Evolutionary conservation across 2,888 invertebrate genomes (phyloP), one percentile per base, ranked within the genome.

Genomic region (Lithophane semibrunnea): DNA sequence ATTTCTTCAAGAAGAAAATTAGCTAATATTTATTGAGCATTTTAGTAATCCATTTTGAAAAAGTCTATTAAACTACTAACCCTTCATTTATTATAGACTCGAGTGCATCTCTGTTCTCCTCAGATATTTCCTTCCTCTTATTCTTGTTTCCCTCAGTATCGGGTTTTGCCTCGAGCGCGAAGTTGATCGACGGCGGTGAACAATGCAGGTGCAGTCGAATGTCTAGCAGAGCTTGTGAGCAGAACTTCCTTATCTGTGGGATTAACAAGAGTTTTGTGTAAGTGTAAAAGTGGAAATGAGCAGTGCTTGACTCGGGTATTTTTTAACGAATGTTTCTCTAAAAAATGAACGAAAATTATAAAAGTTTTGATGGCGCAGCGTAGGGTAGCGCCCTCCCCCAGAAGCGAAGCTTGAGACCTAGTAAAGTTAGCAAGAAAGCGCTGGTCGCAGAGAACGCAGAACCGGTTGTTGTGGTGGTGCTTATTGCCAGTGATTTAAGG

Each of bases 171-270:
- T 94, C 93, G 3, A 94, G 29, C 0, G 93, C 92, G 79, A 93
- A 96, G 86, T 86, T 94, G 7, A 96, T 85, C 0, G 96, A 92
- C 0, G 95, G 93, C 16, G 96, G 96, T 10, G 96, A 92, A 78
- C 95, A 95, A 83, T 96, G 95, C 5, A 96, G 85, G 60, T 96
- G 96, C 44, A 96, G 88, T 29, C 95, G 90, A 73, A 96, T 95
- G 77, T 96, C 93, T 21, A 96, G 87, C 4, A 96, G 82, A 0
- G 95, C 95, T 92, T 94, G 92, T 0, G 93, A 92, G 73, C 94
- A 93, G 86, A 96, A 94, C 72, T 91, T 93, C 4, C 94, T 92
- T 69, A 96, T 92, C 96, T 96, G 90, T 3, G 10, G 86, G 80
- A 79, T 60, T 73, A 54, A 82, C 8, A 42, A 54, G 13, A 9